A percentile compares a stretch with the other conserved stretches of the same genome.
These are phyloP conservation scores for Ceyx erithaca DNA, from an alignment of 2,797 vertebrate species.

Conservation along the genomic window DNA sequence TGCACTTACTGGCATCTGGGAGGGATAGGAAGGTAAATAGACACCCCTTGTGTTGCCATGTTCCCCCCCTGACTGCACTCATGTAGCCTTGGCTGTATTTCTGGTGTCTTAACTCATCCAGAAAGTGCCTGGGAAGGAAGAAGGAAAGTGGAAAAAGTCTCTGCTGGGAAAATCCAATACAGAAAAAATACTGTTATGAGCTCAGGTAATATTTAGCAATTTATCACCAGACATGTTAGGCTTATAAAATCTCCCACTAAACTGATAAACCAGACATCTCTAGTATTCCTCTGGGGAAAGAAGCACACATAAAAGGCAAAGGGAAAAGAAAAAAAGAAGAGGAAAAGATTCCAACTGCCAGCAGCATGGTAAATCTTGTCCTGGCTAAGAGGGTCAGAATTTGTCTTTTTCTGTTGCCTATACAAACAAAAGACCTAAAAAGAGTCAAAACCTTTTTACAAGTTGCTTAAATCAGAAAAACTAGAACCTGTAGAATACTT, in stretches of 20 bases:
- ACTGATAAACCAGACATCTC: not conserved
- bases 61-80: not conserved
- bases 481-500: not conserved
- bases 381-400: not conserved
- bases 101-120: not conserved
- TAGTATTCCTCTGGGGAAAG: not conserved
- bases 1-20: not conserved
- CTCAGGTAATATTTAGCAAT: not conserved
- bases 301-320: not conserved
- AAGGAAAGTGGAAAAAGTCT: not conserved
- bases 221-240: not conserved
- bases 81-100: not conserved
- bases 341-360: not conserved
- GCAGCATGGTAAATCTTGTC: not conserved
- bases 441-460: not conserved
- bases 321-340: not conserved
- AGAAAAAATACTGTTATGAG: not conserved
- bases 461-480: not conserved
- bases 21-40: not conserved
- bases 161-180: not conserved
- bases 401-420: not conserved
- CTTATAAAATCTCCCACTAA: not conserved
- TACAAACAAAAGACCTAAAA: not conserved
- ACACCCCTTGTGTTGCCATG: not conserved
- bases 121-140: not conserved